These are phyloP conservation scores for Sarcophilus harrisii DNA, from an alignment of 2,797 vertebrate species.

Conservation along the genomic window DNA sequence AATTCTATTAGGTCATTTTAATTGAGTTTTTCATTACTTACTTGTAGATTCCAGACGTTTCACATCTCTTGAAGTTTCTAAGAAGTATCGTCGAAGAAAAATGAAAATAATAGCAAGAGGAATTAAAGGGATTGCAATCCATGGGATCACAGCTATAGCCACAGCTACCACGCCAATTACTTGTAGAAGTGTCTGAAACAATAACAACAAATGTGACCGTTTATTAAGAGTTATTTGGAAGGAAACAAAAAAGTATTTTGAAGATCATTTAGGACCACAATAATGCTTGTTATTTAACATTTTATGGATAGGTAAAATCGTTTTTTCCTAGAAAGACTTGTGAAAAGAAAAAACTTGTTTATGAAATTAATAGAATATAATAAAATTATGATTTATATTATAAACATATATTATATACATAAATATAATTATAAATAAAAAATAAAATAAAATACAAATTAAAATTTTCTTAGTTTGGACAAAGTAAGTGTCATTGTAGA, in stretches of 20 bases:
- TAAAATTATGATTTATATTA: background rate
- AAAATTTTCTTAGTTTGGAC: background rate
- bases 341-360: background rate
- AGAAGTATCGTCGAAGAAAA: conserved; percentile 91
- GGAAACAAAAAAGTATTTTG: background rate
- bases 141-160: conserved; percentile 90
- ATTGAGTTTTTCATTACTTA: conserved; percentile 80
- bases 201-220: conserved; percentile 72
- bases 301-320: background rate
- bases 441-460: background rate
- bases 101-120: conserved; percentile 90
- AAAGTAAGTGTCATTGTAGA: background rate
- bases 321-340: background rate
- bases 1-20: accelerated
- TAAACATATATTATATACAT: too few species aligned
- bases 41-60: conserved; percentile 93
- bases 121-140: conserved; percentile 90
- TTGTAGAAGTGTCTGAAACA: conserved; percentile 90
- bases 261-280: background rate
- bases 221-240: conserved; percentile 45
- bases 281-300: background rate
- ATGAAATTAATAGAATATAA: background rate
- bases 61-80: conserved; percentile 92
- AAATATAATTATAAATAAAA: too few species aligned
- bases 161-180: conserved; percentile 90